phyloP scores from a whole-genome alignment of 2,888 invertebrate genomes.

The Odontothrips loti region DNA sequence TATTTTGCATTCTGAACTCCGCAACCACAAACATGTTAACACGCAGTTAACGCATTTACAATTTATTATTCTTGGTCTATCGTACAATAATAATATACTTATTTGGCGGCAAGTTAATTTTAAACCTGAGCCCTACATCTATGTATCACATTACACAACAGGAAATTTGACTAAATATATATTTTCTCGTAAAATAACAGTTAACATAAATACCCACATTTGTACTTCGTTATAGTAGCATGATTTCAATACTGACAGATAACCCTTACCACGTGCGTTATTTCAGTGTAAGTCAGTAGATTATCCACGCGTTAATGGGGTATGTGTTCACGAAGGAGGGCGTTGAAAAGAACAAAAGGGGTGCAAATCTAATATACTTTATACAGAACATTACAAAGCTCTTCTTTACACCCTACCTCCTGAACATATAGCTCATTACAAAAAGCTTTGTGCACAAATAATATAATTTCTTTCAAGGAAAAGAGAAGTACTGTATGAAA shows the following conservation, averaged over 20 bases:
- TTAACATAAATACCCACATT: slow-evolving; percentile 8
- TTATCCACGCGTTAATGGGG: background rate
- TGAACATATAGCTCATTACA: background rate
- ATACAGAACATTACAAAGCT: background rate
- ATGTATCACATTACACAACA: slow-evolving; percentile 7
- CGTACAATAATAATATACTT: background rate
- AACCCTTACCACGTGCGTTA: background rate
- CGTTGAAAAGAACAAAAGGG: background rate
- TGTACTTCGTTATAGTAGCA: background rate
- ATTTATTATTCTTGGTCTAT: too few relatives aligned
- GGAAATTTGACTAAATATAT: slow-evolving; percentile 17
- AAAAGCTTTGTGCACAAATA: background rate
- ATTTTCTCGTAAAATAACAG: background rate
- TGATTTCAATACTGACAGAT: background rate
- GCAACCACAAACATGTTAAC: too few relatives aligned
- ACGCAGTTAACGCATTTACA: too few relatives aligned
- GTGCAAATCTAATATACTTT: background rate
- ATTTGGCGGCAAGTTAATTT: background rate
- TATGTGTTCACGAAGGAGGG: background rate
- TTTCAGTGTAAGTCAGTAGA: background rate
- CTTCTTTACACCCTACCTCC: background rate
- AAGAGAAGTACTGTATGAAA: background rate
- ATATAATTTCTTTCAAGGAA: background rate
- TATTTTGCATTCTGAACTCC: background rate
- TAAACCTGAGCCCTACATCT: background rate